Percentiles rank a stretch among this genome's conserved stretches.
Conservation (phyloP, 2,888 invertebrate species). For the Mactromeris polynyma region DNA sequence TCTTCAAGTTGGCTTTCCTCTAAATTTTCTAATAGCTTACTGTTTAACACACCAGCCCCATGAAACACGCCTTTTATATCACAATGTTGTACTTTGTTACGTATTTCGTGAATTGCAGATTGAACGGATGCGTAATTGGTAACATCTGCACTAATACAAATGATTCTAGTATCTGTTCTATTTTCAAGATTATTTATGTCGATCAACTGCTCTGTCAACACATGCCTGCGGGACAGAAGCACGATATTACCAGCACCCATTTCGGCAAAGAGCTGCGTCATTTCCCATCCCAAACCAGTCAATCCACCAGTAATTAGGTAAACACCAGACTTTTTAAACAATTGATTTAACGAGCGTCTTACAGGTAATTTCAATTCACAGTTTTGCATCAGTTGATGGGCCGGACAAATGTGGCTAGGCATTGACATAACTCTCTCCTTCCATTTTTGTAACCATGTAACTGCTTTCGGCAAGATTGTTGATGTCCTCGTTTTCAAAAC, state of each 20-base stretch:
- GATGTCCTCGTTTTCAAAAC: neutral
- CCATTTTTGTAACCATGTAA: no score
- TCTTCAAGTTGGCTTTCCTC: no score
- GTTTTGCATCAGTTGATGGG: no score
- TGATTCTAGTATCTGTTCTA: no score
- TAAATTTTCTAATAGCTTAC: slow-evolving; percentile 64
- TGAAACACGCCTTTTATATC: no score
- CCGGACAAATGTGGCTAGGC: neutral
- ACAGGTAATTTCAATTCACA: neutral
- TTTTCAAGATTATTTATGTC: slow-evolving; percentile 55
- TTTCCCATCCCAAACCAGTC: no score
- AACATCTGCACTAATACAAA: no score
- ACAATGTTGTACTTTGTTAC: slow-evolving; percentile 62
- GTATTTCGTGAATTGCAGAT: slow-evolving; percentile 60
- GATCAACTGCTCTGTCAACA: slow-evolving; percentile 46
- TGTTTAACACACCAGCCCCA: slow-evolving; percentile 71
- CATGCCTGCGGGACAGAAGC: slow-evolving; percentile 67
- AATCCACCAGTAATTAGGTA: slow-evolving; percentile 77
- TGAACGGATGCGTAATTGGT: no score
- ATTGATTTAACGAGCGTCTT: neutral
- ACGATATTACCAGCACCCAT: no score
- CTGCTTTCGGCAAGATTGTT: neutral
- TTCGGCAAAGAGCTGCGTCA: no score
- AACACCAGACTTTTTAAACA: no score
- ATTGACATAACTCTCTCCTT: neutral